These are phyloP conservation scores for Cosmopolites sordidus DNA, from an alignment of 2,888 invertebrate genomes.

Conservation along the genomic window DNA sequence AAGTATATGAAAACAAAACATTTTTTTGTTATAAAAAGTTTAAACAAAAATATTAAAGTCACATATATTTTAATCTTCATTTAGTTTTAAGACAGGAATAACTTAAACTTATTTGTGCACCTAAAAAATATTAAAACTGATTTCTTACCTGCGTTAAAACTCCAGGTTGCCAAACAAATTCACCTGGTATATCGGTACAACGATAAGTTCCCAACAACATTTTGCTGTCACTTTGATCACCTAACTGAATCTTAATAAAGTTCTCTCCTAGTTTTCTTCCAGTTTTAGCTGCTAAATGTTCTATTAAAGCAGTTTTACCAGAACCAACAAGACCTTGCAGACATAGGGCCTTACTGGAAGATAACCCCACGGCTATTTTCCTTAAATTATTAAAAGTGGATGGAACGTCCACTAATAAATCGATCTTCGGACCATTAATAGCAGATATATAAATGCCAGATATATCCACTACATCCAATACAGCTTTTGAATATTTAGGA, in stretches of 20 bases:
- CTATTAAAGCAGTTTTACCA: conserved; percentile 89
- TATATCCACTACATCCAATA: conserved; percentile 31
- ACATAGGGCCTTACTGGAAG: conserved; percentile 69
- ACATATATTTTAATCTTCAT: no score
- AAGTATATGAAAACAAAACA: no score
- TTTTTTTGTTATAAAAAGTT: no score
- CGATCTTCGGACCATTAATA: conserved; percentile 8
- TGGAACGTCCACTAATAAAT: conserved; percentile 33
- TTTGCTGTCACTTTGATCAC: conserved; percentile 95
- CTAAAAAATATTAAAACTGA: no score
- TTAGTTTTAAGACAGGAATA: no score
- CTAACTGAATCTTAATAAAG: conserved; percentile 85
- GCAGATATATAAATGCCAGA: conserved; percentile 35
- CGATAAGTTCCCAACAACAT: conserved; percentile 89
- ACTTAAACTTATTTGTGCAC: no score
- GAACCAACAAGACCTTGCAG: conserved; percentile 88
- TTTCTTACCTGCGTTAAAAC: conserved; percentile 72
- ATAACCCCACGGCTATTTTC: conserved; percentile 74
- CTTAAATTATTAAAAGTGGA: conserved; percentile 71
- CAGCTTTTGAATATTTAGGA: conserved; percentile 10
- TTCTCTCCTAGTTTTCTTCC: conserved; percentile 55
- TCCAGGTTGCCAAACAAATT: conserved; percentile 96
- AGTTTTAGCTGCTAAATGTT: conserved; percentile 77
- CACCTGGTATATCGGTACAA: conserved; percentile 95
- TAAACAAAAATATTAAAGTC: no score